phyloP scores from a whole-genome alignment of 2,113 vertebrate genomes.

The Hydrolagus affinis region DNA sequence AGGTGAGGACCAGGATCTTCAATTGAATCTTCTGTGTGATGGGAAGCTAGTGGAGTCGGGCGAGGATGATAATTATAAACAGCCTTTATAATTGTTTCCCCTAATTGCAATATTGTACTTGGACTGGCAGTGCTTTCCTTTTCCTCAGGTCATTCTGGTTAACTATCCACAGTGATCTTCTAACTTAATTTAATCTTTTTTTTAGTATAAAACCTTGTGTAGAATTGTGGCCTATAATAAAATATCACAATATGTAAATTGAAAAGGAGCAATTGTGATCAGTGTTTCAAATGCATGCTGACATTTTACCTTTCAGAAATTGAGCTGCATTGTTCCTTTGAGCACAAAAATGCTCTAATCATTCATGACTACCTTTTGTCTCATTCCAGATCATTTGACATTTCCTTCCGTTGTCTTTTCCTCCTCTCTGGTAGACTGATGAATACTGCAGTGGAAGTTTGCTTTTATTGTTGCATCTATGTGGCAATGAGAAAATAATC shows the following conservation, averaged over 20 bases:
- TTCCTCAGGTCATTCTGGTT: no score
- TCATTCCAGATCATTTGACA: not conserved
- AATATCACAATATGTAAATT: constrained; percentile 21
- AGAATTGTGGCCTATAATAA: not conserved
- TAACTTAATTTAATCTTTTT: no score
- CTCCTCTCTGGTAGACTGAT: not conserved
- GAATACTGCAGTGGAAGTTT: not conserved
- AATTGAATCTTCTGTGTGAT: no score
- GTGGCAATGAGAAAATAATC: not conserved
- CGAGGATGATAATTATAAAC: no score
- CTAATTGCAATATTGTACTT: no score
- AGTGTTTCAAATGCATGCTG: constrained; percentile 1
- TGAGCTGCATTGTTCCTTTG: not conserved
- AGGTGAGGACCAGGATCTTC: no score
- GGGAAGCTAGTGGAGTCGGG: no score
- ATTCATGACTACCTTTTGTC: not conserved
- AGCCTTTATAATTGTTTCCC: no score
- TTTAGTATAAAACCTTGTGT: no score
- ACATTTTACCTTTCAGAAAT: not conserved
- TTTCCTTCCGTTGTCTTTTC: not conserved
- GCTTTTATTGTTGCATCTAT: not conserved
- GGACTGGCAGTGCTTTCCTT: no score
- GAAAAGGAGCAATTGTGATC: not conserved
- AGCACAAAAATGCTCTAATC: not conserved
- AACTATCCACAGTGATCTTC: no score